Evolutionary conservation across 23 tunicate species (phyloP).

Genomic region (Ciona savignyi): DNA sequence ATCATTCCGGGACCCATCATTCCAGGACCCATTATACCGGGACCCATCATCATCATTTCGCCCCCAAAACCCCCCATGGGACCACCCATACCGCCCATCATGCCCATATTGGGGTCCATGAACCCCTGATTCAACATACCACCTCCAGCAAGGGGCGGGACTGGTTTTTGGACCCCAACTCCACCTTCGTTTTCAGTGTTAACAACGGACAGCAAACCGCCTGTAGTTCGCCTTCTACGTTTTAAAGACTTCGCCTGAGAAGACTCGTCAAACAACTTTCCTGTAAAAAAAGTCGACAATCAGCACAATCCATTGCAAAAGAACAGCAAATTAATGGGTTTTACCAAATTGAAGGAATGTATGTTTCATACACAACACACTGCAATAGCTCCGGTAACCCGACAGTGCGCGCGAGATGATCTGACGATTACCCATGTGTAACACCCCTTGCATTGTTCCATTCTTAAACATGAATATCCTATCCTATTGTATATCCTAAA

Average conservation of each 20-base stretch:
- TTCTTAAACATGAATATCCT: too few relatives aligned
- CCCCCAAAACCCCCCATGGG: slow-evolving; percentile 22
- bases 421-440: too few relatives aligned
- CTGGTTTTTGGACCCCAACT: not conserved
- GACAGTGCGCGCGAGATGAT: too few relatives aligned
- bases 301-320: too few relatives aligned
- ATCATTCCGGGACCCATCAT: not conserved
- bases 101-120: slow-evolving; percentile 3
- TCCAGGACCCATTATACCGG: not conserved
- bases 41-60: slow-evolving; percentile 4
- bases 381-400: too few relatives aligned
- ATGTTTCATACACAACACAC: too few relatives aligned
- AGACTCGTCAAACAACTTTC: slow-evolving; percentile 11
- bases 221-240: slow-evolving; percentile 8
- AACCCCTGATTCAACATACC: not conserved
- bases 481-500: too few relatives aligned
- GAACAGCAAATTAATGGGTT: too few relatives aligned
- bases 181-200: not conserved
- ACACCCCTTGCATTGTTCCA: too few relatives aligned
- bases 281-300: not conserved
- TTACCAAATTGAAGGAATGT: too few relatives aligned
- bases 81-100: slow-evolving; percentile 9
- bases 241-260: not conserved
- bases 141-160: not conserved
- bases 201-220: slow-evolving; percentile 6